Evolutionary conservation across 2,113 vertebrate species (phyloP), one percentile per base, ranked within the genome.

Genomic region (Galeopterus variegatus): DNA sequence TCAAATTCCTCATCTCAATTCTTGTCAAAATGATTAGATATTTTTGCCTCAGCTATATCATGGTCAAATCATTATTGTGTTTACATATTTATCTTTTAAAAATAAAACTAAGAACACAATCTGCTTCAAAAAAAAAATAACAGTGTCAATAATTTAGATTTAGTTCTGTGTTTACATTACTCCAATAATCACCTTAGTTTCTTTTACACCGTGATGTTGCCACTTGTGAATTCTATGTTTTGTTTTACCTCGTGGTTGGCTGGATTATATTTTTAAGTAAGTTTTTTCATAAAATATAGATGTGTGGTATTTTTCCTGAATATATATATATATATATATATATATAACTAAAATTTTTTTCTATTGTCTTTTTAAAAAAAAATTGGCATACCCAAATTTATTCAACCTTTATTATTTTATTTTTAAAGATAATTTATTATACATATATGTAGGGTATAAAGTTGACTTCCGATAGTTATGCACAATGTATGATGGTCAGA

Each of bases 261-360:
- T 92, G 73, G 15, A 80, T 70, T 93, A 56, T 56, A 65, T 69
- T n/a, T 82, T 88, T 82, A 95, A 69, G 24, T 64, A 54, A 60
- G 26, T 77, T 45, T 36, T 84, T 87, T 67, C 18, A 50, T 12
- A 88, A 88, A 88, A 83, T 8, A 75, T 41, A 50, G 31, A 50
- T 50, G 3, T 89, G 65, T 67, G 58, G 24, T 65, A 81, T 50
- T 82, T 88, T 92, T 50, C 45, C 45, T 64, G 52, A 70, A 77
- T 75, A n/a, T n/a, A n/a, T n/a, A n/a, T n/a, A n/a, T n/a, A n/a
- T n/a, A n/a, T n/a, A n/a, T n/a, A 77, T 75, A 52, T 1, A 0
- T 45, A 52, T 69, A 21, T 65, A 72, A 87, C 41, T 67, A 28
- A 91, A 36, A 77, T 86, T 52, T 21, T 19, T 41, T 93, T 76